A percentile compares a stretch with the other conserved stretches of the same genome.
phyloP scores from a whole-genome alignment of 2,888 invertebrate species.

The Drosophila anceps region DNA sequence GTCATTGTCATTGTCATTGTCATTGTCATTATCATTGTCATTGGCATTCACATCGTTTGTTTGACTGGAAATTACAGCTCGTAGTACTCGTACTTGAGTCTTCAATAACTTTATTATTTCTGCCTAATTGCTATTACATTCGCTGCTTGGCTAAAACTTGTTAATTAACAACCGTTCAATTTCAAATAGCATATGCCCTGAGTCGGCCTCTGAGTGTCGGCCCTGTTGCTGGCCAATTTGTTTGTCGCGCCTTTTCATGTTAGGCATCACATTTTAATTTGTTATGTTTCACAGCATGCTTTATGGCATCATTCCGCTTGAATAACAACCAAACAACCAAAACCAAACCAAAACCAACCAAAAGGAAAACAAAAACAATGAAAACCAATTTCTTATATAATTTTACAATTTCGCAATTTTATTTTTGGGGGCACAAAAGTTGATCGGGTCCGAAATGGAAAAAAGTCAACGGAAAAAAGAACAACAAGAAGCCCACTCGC shows the following conservation, averaged over 20 bases:
- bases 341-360: not conserved
- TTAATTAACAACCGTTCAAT: slow-evolving; percentile 14
- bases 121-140: not conserved
- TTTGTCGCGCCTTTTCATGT: slow-evolving; percentile 14
- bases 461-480: slow-evolving; percentile 7
- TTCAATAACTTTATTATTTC: too few relatives aligned
- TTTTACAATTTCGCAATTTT: slow-evolving; percentile 46
- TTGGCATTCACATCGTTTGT: too few relatives aligned
- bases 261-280: slow-evolving; percentile 57
- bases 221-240: slow-evolving; percentile 14
- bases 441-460: slow-evolving; percentile 12
- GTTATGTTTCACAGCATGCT: slow-evolving; percentile 55
- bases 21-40: too few relatives aligned
- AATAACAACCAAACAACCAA: slow-evolving; percentile 5
- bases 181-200: too few relatives aligned
- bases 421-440: slow-evolving; percentile 16
- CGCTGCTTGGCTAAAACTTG: not conserved
- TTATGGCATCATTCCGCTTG: slow-evolving; percentile 38
- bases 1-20: too few relatives aligned
- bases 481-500: not conserved
- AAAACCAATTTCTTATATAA: slow-evolving; percentile 60
- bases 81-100: too few relatives aligned
- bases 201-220: too few relatives aligned
- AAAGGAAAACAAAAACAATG: slow-evolving; percentile 55
- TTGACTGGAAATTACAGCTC: too few relatives aligned